A percentile compares a stretch with the other conserved stretches of the same genome.
Conservation (phyloP, 2,113 vertebrate genomes). For the Herpetotheres cachinnans region DNA sequence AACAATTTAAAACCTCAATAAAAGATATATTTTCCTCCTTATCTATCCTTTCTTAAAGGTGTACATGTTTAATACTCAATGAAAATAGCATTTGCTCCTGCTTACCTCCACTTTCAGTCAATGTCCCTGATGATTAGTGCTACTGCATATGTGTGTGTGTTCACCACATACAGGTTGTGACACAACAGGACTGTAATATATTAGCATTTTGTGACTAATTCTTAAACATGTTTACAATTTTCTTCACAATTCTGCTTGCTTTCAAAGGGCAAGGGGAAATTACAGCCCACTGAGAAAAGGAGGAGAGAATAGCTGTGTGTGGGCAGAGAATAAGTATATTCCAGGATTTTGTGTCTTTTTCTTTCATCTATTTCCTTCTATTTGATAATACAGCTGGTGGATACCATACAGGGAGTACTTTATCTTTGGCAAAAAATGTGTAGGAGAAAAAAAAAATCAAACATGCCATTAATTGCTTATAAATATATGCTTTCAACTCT, state of each 20-base stretch:
- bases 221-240: slow-evolving; percentile 51
- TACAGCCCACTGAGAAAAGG: background rate
- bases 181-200: background rate
- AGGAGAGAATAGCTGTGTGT: slow-evolving; percentile 22
- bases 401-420: slow-evolving; percentile 38
- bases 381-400: slow-evolving; percentile 24
- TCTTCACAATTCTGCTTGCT: slow-evolving; percentile 33
- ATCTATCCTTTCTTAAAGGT: background rate
- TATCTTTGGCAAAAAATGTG: slow-evolving; percentile 3
- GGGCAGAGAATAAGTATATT: slow-evolving; percentile 33
- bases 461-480: slow-evolving; percentile 62
- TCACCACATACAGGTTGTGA: background rate
- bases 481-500: slow-evolving; percentile 43
- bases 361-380: slow-evolving; percentile 33
- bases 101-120: background rate
- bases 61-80: background rate
- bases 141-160: background rate
- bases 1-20: background rate
- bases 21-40: background rate
- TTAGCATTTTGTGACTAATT: slow-evolving; percentile 6
- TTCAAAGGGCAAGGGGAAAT: slow-evolving; percentile 26
- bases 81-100: background rate
- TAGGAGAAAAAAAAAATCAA: slow-evolving; percentile 6
- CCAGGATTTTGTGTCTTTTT: slow-evolving; percentile 9
- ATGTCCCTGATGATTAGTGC: background rate